Evolutionary conservation across 1,140 invertebrate species (phyloP), one percentile per base, ranked within the genome.

Genomic region (Cyclina sinensis): DNA sequence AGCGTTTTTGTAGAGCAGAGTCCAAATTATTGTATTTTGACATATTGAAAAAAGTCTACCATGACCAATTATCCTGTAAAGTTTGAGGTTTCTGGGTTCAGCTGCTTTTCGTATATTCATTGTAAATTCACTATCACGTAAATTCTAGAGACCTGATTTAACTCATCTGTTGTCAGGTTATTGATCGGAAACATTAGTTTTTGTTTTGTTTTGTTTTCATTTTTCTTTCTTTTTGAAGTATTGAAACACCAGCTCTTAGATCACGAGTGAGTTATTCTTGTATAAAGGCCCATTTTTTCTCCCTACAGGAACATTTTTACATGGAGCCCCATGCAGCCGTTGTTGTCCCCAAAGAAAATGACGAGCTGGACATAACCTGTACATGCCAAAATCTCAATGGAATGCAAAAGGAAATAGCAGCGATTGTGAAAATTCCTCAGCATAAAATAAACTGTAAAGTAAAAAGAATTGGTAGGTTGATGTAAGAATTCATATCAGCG

Each of bases 301-400:
- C 35, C 16, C 76, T 78, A 16, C 76, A 87, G 85, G 85, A 87
- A 37, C 85, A 87, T 80, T 68, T 87, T 21, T 87, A 87, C 85
- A 62, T 87, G 32, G 85, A 87, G 59, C 35, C 85, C 5, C 24
- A 51, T 14, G 74, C 74, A 0, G 43, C 16, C 11, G 12, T 70
- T 9, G 74, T 43, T 11, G 27, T 43, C 21, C 57, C 74, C 12
- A 76, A 37, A 48, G 85, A 87, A 62, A 51, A 80, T 32, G 24
- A 54, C n/a, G 85, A 87, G 46, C 30, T 78, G 4, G 70, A 87
- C 12, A 35, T 87, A 37, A 27, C 7, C 12, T 32, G 24, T 14
- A 37, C 85, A 0, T 51, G 51, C 11, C 85, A 87, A 39, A 39
- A 80, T 43, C 27, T 80, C 16, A 51, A 11, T 18, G 51, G 27